Conservation (phyloP, 1,140 invertebrate genomes). For the Ephestia elutella region DNA sequence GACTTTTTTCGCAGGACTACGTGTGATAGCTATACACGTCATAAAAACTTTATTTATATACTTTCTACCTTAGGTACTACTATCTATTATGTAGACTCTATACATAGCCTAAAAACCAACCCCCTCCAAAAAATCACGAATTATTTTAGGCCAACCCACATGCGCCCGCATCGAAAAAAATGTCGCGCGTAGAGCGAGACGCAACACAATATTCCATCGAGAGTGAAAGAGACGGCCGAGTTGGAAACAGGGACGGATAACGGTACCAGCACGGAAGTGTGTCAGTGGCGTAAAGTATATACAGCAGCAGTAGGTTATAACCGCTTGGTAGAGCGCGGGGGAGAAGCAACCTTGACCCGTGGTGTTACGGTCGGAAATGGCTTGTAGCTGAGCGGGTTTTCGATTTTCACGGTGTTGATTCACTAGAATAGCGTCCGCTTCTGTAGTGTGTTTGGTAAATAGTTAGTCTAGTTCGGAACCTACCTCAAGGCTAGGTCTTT, state of each 20-base stretch:
- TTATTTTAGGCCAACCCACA: conserved; percentile 67
- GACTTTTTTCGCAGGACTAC: no score
- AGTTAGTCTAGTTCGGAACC: conserved; percentile 53
- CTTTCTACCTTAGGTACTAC: no score
- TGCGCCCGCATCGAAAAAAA: conserved; percentile 65
- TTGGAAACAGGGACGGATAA: conserved; percentile 65
- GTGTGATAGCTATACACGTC: no score
- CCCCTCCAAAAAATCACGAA: conserved; percentile 43
- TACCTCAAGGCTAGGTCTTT: conserved; percentile 60
- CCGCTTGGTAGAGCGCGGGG: conserved; percentile 18
- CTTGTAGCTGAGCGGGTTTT: conserved; percentile 42
- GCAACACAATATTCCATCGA: conserved; percentile 35
- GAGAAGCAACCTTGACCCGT: conserved; percentile 57
- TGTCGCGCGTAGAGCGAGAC: conserved; percentile 59
- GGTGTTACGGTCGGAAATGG: conserved; percentile 39
- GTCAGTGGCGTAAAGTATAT: conserved; percentile 63
- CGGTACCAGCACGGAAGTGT: conserved; percentile 68
- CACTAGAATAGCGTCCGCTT: conserved; percentile 59
- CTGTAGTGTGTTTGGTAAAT: conserved; percentile 30
- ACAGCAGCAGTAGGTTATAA: conserved; percentile 43
- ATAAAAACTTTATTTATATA: no score
- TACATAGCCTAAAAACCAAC: background rate
- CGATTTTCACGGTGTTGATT: conserved; percentile 71
- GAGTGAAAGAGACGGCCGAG: conserved; percentile 60
- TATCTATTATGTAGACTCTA: background rate